A percentile compares a stretch with the other conserved stretches of the same genome.
These are phyloP conservation scores for Eristalis tenax DNA, from an alignment of 2,888 invertebrate species.

Conservation along the genomic window DNA sequence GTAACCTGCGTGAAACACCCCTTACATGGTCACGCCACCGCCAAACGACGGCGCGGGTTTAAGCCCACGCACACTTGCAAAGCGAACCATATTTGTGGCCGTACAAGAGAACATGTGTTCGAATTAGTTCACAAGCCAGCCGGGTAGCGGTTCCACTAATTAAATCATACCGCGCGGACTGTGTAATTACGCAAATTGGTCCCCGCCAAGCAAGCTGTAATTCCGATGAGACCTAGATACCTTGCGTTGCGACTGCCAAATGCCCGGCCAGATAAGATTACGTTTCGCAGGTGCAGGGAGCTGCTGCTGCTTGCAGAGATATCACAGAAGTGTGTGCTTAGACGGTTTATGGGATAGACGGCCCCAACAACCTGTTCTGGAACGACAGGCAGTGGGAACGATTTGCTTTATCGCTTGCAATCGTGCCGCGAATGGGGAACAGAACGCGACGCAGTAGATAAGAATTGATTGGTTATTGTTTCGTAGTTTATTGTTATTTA, in stretches of 20 bases:
- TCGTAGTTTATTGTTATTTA: conserved; percentile 4
- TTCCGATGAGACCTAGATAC: conserved; percentile 26
- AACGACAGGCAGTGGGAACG: conserved; percentile 7
- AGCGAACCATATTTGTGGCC: conserved; percentile 46
- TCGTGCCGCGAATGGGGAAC: not conserved
- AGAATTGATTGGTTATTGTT: conserved; percentile 12
- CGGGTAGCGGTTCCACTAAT: conserved; percentile 48
- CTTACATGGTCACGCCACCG: conserved; percentile 27
- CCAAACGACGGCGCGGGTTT: not conserved
- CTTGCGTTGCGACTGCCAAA: conserved; percentile 2
- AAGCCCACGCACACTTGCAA: conserved; percentile 20
- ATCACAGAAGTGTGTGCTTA: not conserved
- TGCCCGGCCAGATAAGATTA: conserved; percentile 11
- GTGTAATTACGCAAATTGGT: conserved; percentile 59
- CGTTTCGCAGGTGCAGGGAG: conserved; percentile 2
- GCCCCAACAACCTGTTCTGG: conserved; percentile 27
- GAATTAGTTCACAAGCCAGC: conserved; percentile 46
- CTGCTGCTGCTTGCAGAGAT: conserved; percentile 3
- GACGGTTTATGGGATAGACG: not conserved
- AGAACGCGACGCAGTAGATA: conserved; percentile 16
- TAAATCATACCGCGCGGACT: conserved; percentile 50
- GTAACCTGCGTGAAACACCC: conserved; percentile 10
- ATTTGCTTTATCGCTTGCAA: conserved; percentile 6
- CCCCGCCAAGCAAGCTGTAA: not conserved
- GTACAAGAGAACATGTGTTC: conserved; percentile 49